Evolutionary conservation across 2,888 invertebrate species (phyloP).

Genomic region (Epinotia nisella): DNA sequence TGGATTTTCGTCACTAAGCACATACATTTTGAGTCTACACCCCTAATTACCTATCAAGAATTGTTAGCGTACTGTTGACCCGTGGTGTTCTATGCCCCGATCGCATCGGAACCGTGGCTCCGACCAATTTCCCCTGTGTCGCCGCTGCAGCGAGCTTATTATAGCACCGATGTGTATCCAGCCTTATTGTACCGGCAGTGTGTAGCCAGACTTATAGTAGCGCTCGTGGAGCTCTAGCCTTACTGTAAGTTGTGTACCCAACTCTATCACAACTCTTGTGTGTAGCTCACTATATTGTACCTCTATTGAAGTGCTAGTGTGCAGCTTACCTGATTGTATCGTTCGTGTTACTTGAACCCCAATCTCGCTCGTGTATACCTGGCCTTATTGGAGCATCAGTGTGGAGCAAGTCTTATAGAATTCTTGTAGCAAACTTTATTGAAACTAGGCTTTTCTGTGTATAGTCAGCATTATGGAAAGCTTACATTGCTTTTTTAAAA

Average conservation of each 20-base stretch:
- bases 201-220: slow-evolving; percentile 1
- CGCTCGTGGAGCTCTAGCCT: not conserved
- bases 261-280: not conserved
- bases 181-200: not conserved
- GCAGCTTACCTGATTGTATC: not conserved
- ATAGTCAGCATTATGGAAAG: too few relatives aligned
- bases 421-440: not conserved
- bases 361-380: not conserved
- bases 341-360: slow-evolving; percentile 4
- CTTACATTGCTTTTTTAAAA: too few relatives aligned
- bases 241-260: not conserved
- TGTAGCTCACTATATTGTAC: not conserved
- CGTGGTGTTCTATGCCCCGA: not conserved
- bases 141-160: slow-evolving; percentile 6
- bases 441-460: too few relatives aligned
- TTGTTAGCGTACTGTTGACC: not conserved
- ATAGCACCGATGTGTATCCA: not conserved
- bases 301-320: not conserved
- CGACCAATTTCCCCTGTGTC: slow-evolving; percentile 30
- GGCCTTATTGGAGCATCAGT: not conserved
- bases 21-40: too few relatives aligned
- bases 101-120: slow-evolving; percentile 24
- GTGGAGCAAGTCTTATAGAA: not conserved
- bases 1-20: too few relatives aligned
- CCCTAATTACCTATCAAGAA: too few relatives aligned